Evolutionary conservation across 2,797 vertebrate genomes (phyloP).

Genomic region (Paratrypauchen microcephalus): DNA sequence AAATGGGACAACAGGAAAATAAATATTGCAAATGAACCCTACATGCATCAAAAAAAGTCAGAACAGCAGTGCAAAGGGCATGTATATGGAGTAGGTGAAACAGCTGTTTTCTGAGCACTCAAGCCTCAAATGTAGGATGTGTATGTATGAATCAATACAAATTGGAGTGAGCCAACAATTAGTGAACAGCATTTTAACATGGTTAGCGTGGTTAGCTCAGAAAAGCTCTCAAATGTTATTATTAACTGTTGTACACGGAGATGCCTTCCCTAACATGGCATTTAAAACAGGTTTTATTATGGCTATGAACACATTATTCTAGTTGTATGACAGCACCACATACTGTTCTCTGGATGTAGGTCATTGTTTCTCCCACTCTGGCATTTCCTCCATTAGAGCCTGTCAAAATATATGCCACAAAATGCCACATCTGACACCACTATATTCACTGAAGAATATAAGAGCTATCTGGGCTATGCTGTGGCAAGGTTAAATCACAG

Average conservation of each 20-base stretch:
- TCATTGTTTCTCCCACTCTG: neutral
- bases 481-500: constrained; percentile 6
- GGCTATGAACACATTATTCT: neutral
- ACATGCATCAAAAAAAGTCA: too few relatives aligned
- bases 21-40: too few relatives aligned
- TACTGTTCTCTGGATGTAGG: neutral
- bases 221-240: too few relatives aligned
- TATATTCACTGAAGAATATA: neutral
- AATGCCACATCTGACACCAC: constrained; percentile 5
- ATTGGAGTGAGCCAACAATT: too few relatives aligned
- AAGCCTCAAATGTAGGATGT: too few relatives aligned
- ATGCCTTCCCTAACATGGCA: neutral
- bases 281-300: neutral
- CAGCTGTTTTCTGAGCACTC: too few relatives aligned
- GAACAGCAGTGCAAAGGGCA: too few relatives aligned
- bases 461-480: neutral
- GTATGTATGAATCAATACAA: too few relatives aligned
- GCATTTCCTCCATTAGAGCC: neutral
- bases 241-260: neutral
- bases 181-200: too few relatives aligned
- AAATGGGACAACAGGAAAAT: neutral
- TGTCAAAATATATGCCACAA: constrained; percentile 6
- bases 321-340: constrained; percentile 3
- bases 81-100: too few relatives aligned
- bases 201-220: too few relatives aligned